Evolutionary conservation across 2,888 invertebrate genomes (phyloP).

Genomic region (Rotaria socialis): DNA sequence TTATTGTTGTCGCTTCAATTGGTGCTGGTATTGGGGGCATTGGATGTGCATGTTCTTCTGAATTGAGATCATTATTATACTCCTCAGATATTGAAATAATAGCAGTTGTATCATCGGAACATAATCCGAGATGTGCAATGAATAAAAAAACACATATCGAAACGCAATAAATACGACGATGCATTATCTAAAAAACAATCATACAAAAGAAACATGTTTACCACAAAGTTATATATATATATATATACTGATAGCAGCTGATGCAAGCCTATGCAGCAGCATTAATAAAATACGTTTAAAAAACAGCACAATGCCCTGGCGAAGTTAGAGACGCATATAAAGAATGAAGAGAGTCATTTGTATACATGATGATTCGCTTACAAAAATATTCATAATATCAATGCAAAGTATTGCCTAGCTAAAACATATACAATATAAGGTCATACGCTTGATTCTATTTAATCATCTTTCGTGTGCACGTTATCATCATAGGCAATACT

Average conservation of each 20-base stretch:
- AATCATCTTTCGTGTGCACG: not conserved
- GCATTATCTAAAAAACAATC: slow-evolving; percentile 7
- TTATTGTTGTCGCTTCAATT: not conserved
- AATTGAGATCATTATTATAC: not conserved
- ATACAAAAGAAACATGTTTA: not conserved
- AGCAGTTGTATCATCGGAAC: not conserved
- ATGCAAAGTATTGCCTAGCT: not conserved
- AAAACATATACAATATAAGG: not conserved
- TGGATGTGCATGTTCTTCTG: not conserved
- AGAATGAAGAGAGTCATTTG: not conserved
- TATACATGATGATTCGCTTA: not conserved
- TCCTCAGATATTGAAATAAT: not conserved
- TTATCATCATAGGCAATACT: not conserved
- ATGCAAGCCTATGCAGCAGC: not conserved
- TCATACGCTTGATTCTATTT: not conserved
- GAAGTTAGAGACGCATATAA: not conserved
- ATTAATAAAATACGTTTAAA: not conserved
- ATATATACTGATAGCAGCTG: not conserved
- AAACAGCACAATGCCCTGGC: not conserved
- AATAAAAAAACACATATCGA: not conserved
- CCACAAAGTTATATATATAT: not conserved
- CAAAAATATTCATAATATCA: not conserved
- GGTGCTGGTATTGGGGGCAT: too few relatives aligned
- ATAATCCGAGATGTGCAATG: not conserved
- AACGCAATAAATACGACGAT: not conserved